These are phyloP conservation scores for Scrobipalpa costella DNA, from an alignment of 2,888 invertebrate species.

Conservation along the genomic window DNA sequence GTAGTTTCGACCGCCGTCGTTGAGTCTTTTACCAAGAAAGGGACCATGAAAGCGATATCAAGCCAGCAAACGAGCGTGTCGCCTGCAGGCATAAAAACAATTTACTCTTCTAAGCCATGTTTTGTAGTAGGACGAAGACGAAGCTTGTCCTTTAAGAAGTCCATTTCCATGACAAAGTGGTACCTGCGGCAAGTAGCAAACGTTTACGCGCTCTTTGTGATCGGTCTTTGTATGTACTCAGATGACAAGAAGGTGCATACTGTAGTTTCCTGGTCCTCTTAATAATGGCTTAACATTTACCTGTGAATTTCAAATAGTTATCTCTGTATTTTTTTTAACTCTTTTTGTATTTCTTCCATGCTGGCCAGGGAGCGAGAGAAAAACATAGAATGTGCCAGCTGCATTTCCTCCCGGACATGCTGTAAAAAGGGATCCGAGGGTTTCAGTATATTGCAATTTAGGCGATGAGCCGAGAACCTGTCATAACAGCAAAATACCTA, in stretches of 20 bases:
- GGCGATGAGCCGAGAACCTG: too few relatives aligned
- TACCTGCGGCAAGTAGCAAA: conserved; percentile 55
- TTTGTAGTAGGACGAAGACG: conserved; percentile 51
- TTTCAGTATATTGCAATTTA: too few relatives aligned
- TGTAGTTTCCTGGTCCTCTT: too few relatives aligned
- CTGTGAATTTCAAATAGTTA: too few relatives aligned
- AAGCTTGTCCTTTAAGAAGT: conserved; percentile 55
- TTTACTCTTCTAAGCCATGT: conserved; percentile 67
- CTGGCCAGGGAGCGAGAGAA: too few relatives aligned
- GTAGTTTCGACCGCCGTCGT: not conserved
- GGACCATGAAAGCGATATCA: conserved; percentile 11
- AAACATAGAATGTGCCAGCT: too few relatives aligned
- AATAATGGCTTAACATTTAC: too few relatives aligned
- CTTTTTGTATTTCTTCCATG: too few relatives aligned
- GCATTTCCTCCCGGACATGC: too few relatives aligned
- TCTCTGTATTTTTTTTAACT: too few relatives aligned
- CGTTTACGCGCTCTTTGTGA: conserved; percentile 42
- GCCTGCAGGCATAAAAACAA: conserved; percentile 76
- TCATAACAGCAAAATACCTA: too few relatives aligned
- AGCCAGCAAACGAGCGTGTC: conserved; percentile 21
- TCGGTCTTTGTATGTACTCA: conserved; percentile 41
- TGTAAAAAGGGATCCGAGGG: too few relatives aligned
- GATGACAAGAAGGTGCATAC: not conserved
- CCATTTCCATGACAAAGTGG: conserved; percentile 69
- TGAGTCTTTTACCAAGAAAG: not conserved